Percentiles rank a stretch among this genome's conserved stretches.
Evolutionary conservation across 2,797 vertebrate genomes (phyloP).

Genomic region (Macrochelys suwanniensis): DNA sequence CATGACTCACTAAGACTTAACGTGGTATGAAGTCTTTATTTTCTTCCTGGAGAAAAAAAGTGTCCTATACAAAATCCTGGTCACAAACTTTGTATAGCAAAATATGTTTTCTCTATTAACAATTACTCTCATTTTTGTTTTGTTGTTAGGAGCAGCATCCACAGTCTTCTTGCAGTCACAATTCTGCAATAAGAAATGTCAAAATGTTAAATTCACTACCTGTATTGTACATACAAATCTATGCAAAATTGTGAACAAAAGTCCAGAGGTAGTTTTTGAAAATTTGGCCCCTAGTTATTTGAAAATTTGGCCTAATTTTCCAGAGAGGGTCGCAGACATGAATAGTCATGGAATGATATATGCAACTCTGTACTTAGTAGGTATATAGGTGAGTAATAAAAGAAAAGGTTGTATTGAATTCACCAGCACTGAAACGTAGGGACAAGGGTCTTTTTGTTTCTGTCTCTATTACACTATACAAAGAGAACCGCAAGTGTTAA

Average conservation of each 20-base stretch:
- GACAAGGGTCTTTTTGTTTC: not conserved
- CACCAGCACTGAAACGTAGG: not conserved
- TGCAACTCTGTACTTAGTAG: not conserved
- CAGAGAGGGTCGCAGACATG: not conserved
- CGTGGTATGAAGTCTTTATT: not conserved
- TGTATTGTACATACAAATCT: not conserved
- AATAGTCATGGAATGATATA: not conserved
- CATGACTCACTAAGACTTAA: not conserved
- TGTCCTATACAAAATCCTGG: not conserved
- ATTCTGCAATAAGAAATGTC: not conserved
- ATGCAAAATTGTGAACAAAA: not conserved
- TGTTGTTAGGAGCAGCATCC: not conserved
- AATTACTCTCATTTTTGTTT: not conserved
- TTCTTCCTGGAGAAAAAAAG: not conserved
- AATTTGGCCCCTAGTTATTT: not conserved
- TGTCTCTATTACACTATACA: not conserved
- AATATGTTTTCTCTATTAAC: not conserved
- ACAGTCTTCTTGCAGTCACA: not conserved
- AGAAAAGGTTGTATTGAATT: not conserved
- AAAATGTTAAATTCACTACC: not conserved
- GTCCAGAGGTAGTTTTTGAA: not conserved
- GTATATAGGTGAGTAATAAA: not conserved
- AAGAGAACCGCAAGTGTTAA: not conserved
- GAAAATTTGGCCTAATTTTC: not conserved
- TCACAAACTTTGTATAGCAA: not conserved